phyloP scores from a whole-genome alignment of 2,113 vertebrate genomes.

The Malurus cyaneus region DNA sequence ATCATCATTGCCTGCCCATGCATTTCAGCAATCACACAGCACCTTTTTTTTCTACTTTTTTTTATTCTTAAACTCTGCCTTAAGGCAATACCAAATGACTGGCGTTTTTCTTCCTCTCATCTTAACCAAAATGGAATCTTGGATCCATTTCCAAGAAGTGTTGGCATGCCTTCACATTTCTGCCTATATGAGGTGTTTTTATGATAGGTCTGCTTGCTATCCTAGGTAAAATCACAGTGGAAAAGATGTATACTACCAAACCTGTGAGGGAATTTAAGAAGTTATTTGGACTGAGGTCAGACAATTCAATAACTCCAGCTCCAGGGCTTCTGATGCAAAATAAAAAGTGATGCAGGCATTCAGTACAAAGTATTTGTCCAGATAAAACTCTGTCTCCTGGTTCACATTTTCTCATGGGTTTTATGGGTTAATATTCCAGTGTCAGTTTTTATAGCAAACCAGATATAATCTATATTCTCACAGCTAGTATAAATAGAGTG shows the following conservation, averaged over 20 bases:
- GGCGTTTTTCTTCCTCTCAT: background rate
- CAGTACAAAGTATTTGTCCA: background rate
- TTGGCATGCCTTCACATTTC: background rate
- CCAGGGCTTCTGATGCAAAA: background rate
- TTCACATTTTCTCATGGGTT: background rate
- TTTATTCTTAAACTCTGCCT: background rate
- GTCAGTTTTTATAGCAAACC: background rate
- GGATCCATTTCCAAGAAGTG: background rate
- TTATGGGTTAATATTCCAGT: background rate
- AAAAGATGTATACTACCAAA: background rate
- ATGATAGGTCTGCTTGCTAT: conserved; percentile 19
- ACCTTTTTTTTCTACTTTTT: background rate
- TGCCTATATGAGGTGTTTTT: conserved; percentile 13
- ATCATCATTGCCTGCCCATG: background rate
- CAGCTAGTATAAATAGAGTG: background rate
- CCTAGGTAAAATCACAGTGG: background rate
- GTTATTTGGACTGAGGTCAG: background rate
- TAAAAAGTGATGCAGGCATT: background rate
- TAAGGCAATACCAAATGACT: conserved; percentile 28
- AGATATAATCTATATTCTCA: background rate
- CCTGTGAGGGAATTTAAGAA: background rate
- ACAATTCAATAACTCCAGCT: background rate
- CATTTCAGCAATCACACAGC: conserved; percentile 16
- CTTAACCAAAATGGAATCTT: conserved; percentile 37
- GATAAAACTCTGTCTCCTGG: background rate